phyloP scores from a whole-genome alignment of 2,797 vertebrate species.

The Ambastaia sidthimunki region DNA sequence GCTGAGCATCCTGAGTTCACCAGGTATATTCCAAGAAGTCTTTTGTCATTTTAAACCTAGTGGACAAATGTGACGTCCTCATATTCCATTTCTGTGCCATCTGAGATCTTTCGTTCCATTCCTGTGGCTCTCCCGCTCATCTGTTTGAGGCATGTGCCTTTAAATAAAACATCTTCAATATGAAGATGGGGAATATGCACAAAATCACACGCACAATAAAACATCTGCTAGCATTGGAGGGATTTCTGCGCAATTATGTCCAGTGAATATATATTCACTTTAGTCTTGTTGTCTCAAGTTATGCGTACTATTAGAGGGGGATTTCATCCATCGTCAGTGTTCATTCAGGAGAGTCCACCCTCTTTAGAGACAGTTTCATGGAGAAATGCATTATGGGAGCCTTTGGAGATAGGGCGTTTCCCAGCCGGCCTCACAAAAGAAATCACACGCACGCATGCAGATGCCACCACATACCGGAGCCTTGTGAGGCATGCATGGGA shows the following conservation, averaged over 20 bases:
- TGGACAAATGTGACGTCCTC: slow-evolving; percentile 59
- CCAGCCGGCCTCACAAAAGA: slow-evolving; percentile 63
- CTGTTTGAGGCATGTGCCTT: slow-evolving; percentile 71
- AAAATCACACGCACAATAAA: slow-evolving; percentile 65
- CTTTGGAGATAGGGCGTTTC: slow-evolving; percentile 63
- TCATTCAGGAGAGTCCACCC: slow-evolving; percentile 44
- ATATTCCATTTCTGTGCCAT: slow-evolving; percentile 55
- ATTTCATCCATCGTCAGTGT: slow-evolving; percentile 55
- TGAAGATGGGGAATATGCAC: slow-evolving; percentile 78
- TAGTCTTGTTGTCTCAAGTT: slow-evolving; percentile 38
- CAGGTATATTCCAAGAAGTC: slow-evolving; percentile 61
- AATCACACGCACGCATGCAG: slow-evolving; percentile 76
- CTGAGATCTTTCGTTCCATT: slow-evolving; percentile 38
- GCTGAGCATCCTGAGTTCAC: slow-evolving; percentile 68
- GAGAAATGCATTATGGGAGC: slow-evolving; percentile 49
- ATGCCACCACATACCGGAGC: slow-evolving; percentile 67
- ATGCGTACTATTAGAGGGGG: slow-evolving; percentile 39
- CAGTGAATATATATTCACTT: slow-evolving; percentile 51
- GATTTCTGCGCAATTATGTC: slow-evolving; percentile 51
- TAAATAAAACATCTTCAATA: slow-evolving; percentile 85
- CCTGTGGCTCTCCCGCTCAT: slow-evolving; percentile 55
- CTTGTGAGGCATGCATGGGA: slow-evolving; percentile 69
- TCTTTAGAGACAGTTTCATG: slow-evolving; percentile 41
- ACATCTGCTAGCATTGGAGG: slow-evolving; percentile 67
- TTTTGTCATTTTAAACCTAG: slow-evolving; percentile 49